These are phyloP conservation scores for Bagarius yarrelli DNA, from an alignment of 2,113 vertebrate genomes.

Conservation along the genomic window DNA sequence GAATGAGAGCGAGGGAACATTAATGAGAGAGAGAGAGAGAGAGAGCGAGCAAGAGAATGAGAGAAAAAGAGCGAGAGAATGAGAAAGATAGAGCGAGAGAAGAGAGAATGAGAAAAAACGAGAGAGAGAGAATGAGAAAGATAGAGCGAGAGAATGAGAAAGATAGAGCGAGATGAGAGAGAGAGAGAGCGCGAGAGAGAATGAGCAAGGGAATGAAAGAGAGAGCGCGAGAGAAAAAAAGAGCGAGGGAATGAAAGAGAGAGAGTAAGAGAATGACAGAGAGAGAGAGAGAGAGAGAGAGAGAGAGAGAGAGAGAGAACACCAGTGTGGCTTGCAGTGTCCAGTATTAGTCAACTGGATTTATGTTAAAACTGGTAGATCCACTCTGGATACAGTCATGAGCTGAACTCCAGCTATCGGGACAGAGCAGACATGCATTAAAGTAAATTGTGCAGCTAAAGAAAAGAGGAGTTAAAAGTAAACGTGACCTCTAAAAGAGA, in stretches of 20 bases:
- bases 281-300: neutral
- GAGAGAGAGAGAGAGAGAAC: neutral
- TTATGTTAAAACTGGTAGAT: neutral
- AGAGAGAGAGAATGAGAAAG: no score
- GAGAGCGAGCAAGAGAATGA: no score
- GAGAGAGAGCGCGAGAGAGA: no score
- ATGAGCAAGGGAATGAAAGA: neutral
- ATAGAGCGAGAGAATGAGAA: no score
- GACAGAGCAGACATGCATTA: neutral
- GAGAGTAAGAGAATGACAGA: neutral
- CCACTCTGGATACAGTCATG: neutral
- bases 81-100: no score
- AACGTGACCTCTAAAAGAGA: neutral
- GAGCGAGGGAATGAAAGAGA: neutral
- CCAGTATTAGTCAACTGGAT: neutral
- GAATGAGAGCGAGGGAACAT: no score
- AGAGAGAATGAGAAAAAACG: no score
- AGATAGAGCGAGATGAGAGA: no score
- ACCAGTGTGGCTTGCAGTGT: slow-evolving; percentile 9
- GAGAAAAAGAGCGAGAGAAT: no score
- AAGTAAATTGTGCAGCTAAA: neutral
- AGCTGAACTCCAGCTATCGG: neutral
- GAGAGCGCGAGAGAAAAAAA: neutral
- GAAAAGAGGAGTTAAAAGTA: neutral
- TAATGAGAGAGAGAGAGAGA: no score